Conservation (phyloP, 2,113 vertebrate genomes). For the Psettodes erumei region DNA sequence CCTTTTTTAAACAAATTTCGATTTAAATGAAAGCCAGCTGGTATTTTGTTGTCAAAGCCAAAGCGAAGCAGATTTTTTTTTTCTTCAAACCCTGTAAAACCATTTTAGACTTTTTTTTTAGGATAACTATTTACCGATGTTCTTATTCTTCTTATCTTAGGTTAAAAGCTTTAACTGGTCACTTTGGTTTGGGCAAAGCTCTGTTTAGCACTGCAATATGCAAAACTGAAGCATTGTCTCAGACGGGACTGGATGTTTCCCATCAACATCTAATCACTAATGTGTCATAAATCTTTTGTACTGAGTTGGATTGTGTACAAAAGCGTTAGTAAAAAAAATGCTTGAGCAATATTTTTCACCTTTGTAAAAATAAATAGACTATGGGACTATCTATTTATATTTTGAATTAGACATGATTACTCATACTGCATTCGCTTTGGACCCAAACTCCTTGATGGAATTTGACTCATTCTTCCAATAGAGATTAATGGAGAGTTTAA, state of each 20-base stretch:
- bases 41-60: not conserved
- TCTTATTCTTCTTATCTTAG: too few species aligned
- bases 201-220: not conserved
- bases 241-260: not conserved
- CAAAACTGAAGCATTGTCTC: not conserved
- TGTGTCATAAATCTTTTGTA: not conserved
- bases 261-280: not conserved
- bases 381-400: not conserved
- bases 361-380: not conserved
- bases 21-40: not conserved
- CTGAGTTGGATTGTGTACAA: not conserved
- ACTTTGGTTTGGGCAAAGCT: not conserved
- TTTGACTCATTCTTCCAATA: not conserved
- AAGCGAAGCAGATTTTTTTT: not conserved
- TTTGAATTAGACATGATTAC: not conserved
- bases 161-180: not conserved
- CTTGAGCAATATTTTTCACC: not conserved
- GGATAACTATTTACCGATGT: not conserved
- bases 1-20: not conserved
- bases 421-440: not conserved
- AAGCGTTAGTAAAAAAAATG: not conserved
- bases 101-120: not conserved
- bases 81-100: not conserved
- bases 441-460: slow-evolving; percentile 2
- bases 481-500: slow-evolving; percentile 36